Evolutionary conservation across 2,113 vertebrate genomes (phyloP), one percentile per base, ranked within the genome.

Genomic region (Forbesichthys papilliferus): DNA sequence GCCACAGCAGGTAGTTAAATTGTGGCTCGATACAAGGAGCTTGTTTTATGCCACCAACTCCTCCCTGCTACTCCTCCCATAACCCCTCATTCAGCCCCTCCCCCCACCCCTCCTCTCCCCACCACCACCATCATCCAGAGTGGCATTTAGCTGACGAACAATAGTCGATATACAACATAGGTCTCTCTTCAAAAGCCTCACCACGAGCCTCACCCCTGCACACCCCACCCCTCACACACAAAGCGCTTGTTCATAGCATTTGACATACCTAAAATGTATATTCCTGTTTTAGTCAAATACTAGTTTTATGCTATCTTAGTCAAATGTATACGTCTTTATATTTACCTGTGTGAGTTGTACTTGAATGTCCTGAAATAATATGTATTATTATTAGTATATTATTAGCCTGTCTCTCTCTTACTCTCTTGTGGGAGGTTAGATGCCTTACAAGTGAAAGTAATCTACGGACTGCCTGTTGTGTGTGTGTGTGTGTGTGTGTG

Each of bases 1-100:
- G 71, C 75, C 84, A 79, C 84, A 81, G 81, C 81, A 86, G 80
- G 81, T 87, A 85, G 73, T 68, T n/a, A 65, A 75, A 77, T 73
- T 81, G 68, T 73, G 74, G 34, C 64, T 72, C 71, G 87, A 86
- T 71, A 84, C 88, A 74, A 63, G 71, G 66, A 67, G 61, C 78
- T 80, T 75, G 86, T 77, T 88, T 53, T 6, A 47, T 73, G 47
- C 71, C 27, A 14, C 79, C 82, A 71, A 66, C 80, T 77, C 75
- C 73, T 62, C 74, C 55, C 46, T 48, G n/a, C 61, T 55, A 54
- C 18, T 36, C 54, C 57, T 69, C 66, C 69, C 71, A 63, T 61
- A 74, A 69, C 48, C 55, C 55, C 42, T 69, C 56, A 12, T 18
- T 36, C 64, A 42, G 14, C 62, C n/a, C 36, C 55, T 52, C 57